These are phyloP conservation scores for Paguma larvata DNA, from an alignment of 2,797 vertebrate species.

Conservation along the genomic window DNA sequence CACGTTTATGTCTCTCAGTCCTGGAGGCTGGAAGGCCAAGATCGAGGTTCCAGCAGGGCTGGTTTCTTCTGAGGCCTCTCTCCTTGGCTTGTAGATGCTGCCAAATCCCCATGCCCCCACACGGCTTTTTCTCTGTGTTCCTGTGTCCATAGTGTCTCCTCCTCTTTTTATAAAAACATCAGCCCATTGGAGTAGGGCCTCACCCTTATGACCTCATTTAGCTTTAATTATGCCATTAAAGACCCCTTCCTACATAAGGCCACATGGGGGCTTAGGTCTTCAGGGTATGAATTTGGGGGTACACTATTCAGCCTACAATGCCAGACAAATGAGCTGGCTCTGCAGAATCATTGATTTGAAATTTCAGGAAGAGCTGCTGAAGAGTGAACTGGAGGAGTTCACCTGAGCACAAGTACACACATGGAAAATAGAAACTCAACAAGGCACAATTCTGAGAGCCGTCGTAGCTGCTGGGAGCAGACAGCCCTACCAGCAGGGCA, in stretches of 20 bases:
- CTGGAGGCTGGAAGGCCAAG: not conserved
- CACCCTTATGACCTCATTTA: not conserved
- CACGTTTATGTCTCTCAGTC: not conserved
- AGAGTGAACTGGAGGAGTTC: not conserved
- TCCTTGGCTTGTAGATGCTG: fast-evolving
- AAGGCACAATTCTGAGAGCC: not conserved
- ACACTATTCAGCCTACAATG: not conserved
- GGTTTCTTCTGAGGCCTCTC: not conserved
- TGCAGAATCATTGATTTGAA: not conserved
- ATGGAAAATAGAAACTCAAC: not conserved
- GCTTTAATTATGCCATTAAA: not conserved
- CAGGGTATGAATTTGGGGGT: not conserved
- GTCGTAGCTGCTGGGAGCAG: not conserved
- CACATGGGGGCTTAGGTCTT: not conserved
- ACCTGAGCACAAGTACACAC: not conserved
- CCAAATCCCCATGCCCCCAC: fast-evolving
- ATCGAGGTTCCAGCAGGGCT: too few species aligned
- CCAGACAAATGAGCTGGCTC: not conserved
- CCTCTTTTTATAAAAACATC: not conserved
- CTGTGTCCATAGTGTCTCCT: fast-evolving
- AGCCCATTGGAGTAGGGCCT: not conserved
- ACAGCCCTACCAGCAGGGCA: not conserved
- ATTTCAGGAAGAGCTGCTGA: not conserved
- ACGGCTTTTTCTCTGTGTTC: fast-evolving
- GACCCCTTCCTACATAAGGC: not conserved